These are phyloP conservation scores for Eudasyphora cyanicolor DNA, from an alignment of 2,888 invertebrate species.

Conservation along the genomic window DNA sequence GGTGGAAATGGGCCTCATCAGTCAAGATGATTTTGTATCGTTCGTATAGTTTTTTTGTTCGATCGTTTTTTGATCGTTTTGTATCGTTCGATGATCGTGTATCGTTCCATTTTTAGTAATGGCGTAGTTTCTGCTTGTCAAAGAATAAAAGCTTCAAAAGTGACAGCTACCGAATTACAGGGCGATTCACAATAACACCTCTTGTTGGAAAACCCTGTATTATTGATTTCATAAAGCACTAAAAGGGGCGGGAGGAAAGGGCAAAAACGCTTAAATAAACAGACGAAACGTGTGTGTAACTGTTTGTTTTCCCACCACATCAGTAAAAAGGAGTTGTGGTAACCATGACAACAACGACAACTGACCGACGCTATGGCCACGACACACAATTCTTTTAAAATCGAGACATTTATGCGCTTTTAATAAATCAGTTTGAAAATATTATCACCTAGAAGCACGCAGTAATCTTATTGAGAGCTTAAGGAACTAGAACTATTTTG, in stretches of 20 bases:
- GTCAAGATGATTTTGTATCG: too few species aligned
- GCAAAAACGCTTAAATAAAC: neutral
- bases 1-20: too few species aligned
- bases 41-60: too few species aligned
- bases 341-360: slow-evolving; percentile 16
- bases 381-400: neutral
- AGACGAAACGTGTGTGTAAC: neutral
- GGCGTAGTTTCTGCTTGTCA: too few species aligned
- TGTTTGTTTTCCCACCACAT: slow-evolving; percentile 11
- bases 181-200: too few species aligned
- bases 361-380: slow-evolving; percentile 11
- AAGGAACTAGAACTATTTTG: too few species aligned
- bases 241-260: slow-evolving; percentile 18
- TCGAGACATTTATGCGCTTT: neutral
- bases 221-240: slow-evolving; percentile 49
- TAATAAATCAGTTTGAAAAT: slow-evolving; percentile 13
- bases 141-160: too few species aligned
- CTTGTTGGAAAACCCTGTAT: too few species aligned
- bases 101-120: too few species aligned
- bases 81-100: too few species aligned
- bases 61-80: too few species aligned
- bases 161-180: too few species aligned
- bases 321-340: neutral
- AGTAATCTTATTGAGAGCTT: slow-evolving; percentile 35
- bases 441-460: neutral